A percentile compares a stretch with the other conserved stretches of the same genome.
Conservation (phyloP, 2,113 vertebrate species). For the Hippocampus barbouri region DNA sequence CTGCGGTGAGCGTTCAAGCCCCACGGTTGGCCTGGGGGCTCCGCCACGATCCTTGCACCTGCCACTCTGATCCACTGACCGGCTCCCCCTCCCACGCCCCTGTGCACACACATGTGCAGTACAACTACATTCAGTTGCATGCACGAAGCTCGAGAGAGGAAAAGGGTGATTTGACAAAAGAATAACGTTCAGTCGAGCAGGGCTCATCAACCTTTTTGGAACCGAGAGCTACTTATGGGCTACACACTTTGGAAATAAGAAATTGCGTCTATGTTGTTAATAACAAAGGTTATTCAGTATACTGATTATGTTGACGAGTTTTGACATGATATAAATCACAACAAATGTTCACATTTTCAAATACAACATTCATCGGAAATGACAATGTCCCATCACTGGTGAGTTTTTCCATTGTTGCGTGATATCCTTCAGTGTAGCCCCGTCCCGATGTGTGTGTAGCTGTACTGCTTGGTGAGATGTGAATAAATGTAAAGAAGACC, state of each 20-base stretch:
- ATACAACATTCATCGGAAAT: background rate
- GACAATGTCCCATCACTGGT: background rate
- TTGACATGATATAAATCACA: background rate
- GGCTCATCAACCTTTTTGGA: background rate
- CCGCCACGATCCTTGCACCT: constrained; percentile 61
- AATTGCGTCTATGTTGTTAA: background rate
- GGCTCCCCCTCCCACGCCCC: constrained; percentile 3
- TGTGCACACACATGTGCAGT: constrained; percentile 7
- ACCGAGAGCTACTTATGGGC: background rate
- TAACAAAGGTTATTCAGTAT: background rate
- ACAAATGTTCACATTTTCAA: background rate
- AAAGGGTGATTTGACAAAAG: background rate
- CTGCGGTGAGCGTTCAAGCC: constrained; percentile 47
- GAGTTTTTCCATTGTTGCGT: background rate
- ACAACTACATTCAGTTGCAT: constrained; percentile 4
- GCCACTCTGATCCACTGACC: constrained; percentile 53
- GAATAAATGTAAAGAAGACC: too few species aligned
- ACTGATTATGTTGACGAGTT: background rate
- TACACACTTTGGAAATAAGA: background rate
- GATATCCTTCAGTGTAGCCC: too few species aligned
- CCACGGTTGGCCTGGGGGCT: constrained; percentile 43
- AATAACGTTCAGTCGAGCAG: background rate
- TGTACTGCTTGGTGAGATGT: too few species aligned
- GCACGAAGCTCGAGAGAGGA: constrained; percentile 16
- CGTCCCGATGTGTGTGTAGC: too few species aligned